Base-by-base conservation (phyloP, 2,113 vertebrate species). In the Nothoprocta perdicaria region DNA sequence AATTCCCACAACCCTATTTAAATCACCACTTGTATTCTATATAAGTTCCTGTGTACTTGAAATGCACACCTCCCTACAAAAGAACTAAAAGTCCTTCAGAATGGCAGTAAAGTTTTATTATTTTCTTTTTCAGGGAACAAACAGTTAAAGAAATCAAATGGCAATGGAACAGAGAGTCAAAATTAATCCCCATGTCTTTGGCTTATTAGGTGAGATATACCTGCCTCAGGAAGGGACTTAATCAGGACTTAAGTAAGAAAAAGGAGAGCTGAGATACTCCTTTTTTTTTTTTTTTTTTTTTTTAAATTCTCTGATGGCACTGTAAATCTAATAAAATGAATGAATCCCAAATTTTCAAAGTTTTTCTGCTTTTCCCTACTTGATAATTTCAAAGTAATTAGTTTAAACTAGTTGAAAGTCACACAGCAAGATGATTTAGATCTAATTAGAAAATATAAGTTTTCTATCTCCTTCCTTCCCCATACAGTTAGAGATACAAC, bases 1-100 rank as follows among this genome's bases (percentile, higher is more conserved):
- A 91, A 69, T 94, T 96, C 88, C 83, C 86, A 89, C 62, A 93
- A 85, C 26, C 40, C 29, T 57, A 71, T 81, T 95, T 90, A 96
- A 94, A 89, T 94, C 61, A 91, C 46, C 61, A 48, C 57, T 87
- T 78, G 61, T 83, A 78, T 77, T 90, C 83, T 83, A 35, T 57
- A 22, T 60, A 80, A 89, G 41, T 87, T 72, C 23, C 65, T 61
- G 5, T 52, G 67, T 60, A 46, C 55, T 80, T 85, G 38, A 89
- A 85, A 84, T 43, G 53, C 55, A 71, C 12, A 73, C 33, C 50
- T 35, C 18, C 18, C 50, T 89, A 33, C 22, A 63, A 79, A 66
- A 66, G 48, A 53, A 66, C 76, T 27, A 46, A 72, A 89, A 83
- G 38, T n/a, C 26, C 63, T 71, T 82, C 46, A 72, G 40, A 76